Evolutionary conservation across 2,888 invertebrate genomes (phyloP), one percentile per base, ranked within the genome.

Genomic region (Mylabris sibirica): DNA sequence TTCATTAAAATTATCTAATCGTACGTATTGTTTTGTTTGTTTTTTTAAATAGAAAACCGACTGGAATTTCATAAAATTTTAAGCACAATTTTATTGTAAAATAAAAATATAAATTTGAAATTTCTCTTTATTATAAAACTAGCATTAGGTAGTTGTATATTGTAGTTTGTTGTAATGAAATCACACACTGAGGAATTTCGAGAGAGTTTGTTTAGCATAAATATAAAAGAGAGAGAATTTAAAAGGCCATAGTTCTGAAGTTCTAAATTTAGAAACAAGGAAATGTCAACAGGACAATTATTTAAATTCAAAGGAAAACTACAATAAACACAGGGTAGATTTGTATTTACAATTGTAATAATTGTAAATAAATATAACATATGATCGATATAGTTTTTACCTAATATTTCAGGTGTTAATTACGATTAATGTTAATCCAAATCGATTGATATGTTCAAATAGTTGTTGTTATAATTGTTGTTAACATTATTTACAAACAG

Each of bases 401-500:
- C 73, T 64, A 70, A 66, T 35, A 60, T 63, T 49, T 65, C 66
- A 65, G 49, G 41, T 65, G 69, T 69, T 64, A 60, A 68, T 64
- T 68, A 57, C 64, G 67, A 66, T 72, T 66, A 67, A 66, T 67
- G 60, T 49, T 70, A 73, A 72, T 74, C 74, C 74, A 67, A 73
- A 67, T 64, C 62, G 35, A 63, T 74, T 70, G 73, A 74, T 73
- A n/a, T 41, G 14, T 41, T 41, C 5, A 41, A 41, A 74, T 30
- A 30, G 30, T 30, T 30, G 30, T 30, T 30, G 30, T 30, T 6
- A 72, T 72, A 75, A 74, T 73, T 74, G 71, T 74, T 72, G 68
- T 73, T 69, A 69, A 66, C 73, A 73, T 74, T 67, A 73, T 72
- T 67, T 68, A 71, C 69, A 73, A 68, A 71, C 71, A 72, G 67